Conservation (phyloP, 2,888 invertebrate species). For the Drosophila greeni region DNA sequence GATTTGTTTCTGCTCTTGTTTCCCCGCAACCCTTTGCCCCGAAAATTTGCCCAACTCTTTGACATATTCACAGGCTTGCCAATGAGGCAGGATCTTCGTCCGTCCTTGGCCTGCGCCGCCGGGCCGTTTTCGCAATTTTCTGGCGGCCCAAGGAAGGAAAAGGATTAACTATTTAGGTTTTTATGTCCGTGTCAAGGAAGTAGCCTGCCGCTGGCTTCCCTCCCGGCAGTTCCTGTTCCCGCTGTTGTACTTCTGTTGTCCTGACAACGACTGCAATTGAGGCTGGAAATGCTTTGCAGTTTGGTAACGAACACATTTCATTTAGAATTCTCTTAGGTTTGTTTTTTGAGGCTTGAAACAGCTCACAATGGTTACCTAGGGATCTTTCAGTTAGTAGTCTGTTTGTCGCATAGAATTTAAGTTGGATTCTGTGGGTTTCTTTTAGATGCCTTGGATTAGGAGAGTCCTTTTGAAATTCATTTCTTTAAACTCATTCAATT, state of each 20-base stretch:
- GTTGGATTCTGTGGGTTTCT: conserved; percentile 27
- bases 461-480: not conserved
- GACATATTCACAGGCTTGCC: conserved; percentile 68
- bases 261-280: conserved; percentile 29
- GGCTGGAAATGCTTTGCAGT: conserved; percentile 23
- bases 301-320: conserved; percentile 32
- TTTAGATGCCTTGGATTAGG: not conserved
- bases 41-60: conserved; percentile 67
- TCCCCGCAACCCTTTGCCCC: conserved; percentile 20
- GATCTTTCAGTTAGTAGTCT: conserved; percentile 13
- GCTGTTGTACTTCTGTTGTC: conserved; percentile 21
- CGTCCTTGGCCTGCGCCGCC: conserved; percentile 33
- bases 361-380: conserved; percentile 25
- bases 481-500: no score
- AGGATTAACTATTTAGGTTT: conserved; percentile 69
- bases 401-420: not conserved
- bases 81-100: not conserved
- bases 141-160: conserved; percentile 44
- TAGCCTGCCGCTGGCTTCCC: conserved; percentile 39
- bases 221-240: conserved; percentile 25
- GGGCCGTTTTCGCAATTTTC: conserved; percentile 51
- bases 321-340: conserved; percentile 25
- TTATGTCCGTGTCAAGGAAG: conserved; percentile 56
- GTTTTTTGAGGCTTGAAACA: conserved; percentile 21
- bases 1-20: conserved; percentile 59